Evolutionary conservation across 2,113 vertebrate genomes (phyloP).

Genomic region (Rutilus rutilus): DNA sequence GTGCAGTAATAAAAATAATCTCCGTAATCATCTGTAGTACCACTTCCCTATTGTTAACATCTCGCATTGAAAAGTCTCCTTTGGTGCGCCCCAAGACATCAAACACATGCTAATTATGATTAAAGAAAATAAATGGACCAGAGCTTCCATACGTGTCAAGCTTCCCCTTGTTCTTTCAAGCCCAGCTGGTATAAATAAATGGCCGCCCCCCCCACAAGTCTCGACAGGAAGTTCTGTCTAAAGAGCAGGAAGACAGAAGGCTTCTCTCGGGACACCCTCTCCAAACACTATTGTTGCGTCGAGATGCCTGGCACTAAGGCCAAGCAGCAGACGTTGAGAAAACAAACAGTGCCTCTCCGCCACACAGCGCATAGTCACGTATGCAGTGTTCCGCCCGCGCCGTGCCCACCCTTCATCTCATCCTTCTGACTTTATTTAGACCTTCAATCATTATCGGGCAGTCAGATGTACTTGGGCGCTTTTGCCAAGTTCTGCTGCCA

Average conservation of each 20-base stretch:
- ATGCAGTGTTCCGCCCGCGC: conserved; percentile 59
- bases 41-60: conserved; percentile 74
- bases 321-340: conserved; percentile 71
- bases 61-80: conserved; percentile 61
- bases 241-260: conserved; percentile 77
- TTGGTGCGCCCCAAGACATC: conserved; percentile 67
- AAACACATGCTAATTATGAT: conserved; percentile 75
- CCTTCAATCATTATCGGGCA: not conserved
- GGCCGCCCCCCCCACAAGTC: conserved; percentile 65
- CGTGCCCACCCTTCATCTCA: conserved; percentile 22
- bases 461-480: not conserved
- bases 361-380: conserved; percentile 74
- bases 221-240: conserved; percentile 78
- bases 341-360: conserved; percentile 72
- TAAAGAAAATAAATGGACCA: conserved; percentile 64
- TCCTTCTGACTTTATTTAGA: not conserved
- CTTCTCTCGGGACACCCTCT: conserved; percentile 76
- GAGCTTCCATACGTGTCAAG: conserved; percentile 62
- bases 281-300: conserved; percentile 82
- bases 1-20: conserved; percentile 72
- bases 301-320: conserved; percentile 73
- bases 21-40: conserved; percentile 69
- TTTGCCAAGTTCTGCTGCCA: not conserved
- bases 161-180: conserved; percentile 70
- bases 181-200: conserved; percentile 78